These are phyloP conservation scores for Glaucidium brasilianum DNA, from an alignment of 2,113 vertebrate species.

Conservation along the genomic window DNA sequence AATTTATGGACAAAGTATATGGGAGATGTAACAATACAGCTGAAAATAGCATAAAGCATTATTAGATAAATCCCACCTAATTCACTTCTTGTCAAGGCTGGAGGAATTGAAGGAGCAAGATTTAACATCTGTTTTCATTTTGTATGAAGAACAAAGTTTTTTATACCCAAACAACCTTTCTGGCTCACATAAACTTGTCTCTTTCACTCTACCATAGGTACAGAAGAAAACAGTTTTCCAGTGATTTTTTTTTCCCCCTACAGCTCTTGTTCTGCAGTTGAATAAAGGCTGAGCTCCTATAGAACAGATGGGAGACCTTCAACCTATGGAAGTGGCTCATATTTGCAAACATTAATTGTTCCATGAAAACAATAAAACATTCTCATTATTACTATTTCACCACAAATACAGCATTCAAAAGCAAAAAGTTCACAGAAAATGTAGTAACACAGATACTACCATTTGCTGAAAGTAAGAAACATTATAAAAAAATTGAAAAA, in stretches of 20 bases:
- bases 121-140: background rate
- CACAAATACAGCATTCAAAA: background rate
- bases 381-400: background rate
- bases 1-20: background rate
- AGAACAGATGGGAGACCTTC: background rate
- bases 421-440: background rate
- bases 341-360: background rate
- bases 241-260: no score
- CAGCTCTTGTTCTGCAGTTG: background rate
- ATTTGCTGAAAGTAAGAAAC: background rate
- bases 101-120: background rate
- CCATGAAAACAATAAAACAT: background rate
- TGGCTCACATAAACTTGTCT: background rate
- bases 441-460: background rate
- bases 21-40: background rate
- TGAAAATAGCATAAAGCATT: background rate
- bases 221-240: background rate
- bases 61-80: background rate
- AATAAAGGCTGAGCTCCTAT: background rate
- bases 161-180: background rate
- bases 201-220: background rate
- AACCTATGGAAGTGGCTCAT: background rate
- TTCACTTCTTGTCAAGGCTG: background rate
- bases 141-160: background rate
- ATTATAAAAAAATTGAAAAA: background rate